Conservation (phyloP, 2,113 vertebrate genomes). For the Cromileptes altivelis region DNA sequence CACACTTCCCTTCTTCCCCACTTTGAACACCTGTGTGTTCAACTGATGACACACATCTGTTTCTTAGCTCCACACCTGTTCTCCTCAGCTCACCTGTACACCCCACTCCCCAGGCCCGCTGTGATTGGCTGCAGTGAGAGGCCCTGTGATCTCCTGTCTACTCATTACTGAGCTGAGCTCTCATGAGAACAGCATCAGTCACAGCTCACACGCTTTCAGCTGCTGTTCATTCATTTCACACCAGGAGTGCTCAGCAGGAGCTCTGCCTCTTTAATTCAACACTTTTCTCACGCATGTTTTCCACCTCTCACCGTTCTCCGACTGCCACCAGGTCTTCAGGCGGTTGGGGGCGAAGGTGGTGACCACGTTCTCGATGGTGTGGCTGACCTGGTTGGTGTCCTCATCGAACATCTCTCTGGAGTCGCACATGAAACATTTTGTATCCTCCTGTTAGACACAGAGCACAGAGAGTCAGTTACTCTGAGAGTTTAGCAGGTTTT, state of each 20-base stretch:
- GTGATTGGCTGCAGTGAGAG: conserved; percentile 47
- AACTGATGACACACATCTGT: conserved; percentile 63
- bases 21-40: conserved; percentile 41
- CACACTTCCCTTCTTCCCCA: conserved; percentile 3
- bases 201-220: conserved; percentile 28
- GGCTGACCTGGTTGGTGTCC: conserved; percentile 86
- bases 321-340: conserved; percentile 98
- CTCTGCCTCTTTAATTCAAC: conserved; percentile 2
- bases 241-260: not conserved
- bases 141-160: conserved; percentile 70
- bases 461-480: conserved; percentile 12
- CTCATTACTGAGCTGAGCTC: conserved; percentile 68
- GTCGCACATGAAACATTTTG: conserved; percentile 93
- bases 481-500: not conserved
- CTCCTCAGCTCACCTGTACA: conserved; percentile 58
- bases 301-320: conserved; percentile 90
- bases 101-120: conserved; percentile 28
- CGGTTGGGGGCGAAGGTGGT: conserved; percentile 94
- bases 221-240: not conserved
- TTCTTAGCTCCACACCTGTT: conserved; percentile 70
- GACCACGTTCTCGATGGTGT: conserved; percentile 95
- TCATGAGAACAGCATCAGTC: conserved; percentile 50
- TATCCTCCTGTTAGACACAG: conserved; percentile 86
- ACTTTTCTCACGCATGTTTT: not conserved
- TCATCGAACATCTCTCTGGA: conserved; percentile 88